phyloP scores from a whole-genome alignment of 1,140 invertebrate species.

The Augochlora pura region DNA sequence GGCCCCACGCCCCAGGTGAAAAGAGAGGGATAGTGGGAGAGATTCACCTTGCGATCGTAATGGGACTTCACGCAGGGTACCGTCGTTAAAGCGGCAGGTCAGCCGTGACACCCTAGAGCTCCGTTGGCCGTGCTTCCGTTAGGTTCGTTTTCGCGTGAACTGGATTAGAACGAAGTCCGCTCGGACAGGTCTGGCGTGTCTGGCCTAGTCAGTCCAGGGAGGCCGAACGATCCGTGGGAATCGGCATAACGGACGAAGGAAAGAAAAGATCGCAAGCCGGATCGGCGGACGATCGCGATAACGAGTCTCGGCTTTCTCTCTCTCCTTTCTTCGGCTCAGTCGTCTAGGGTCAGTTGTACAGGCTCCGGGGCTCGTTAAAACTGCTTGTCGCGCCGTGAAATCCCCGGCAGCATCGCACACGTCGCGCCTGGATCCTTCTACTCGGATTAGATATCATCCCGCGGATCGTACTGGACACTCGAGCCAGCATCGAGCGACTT shows the following conservation, averaged over 20 bases:
- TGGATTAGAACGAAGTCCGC: slow-evolving; percentile 74
- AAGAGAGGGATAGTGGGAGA: not conserved
- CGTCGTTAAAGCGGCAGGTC: slow-evolving; percentile 72
- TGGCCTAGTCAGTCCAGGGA: not conserved
- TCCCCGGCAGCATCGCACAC: not conserved
- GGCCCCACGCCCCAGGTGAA: too few species aligned
- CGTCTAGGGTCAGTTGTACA: not conserved
- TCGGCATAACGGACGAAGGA: slow-evolving; percentile 52
- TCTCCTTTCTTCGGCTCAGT: not conserved
- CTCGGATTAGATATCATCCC: not conserved
- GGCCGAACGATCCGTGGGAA: slow-evolving; percentile 66
- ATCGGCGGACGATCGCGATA: slow-evolving; percentile 21
- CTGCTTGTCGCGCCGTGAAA: slow-evolving; percentile 39
- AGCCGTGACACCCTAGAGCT: slow-evolving; percentile 69
- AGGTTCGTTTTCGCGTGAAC: slow-evolving; percentile 75
- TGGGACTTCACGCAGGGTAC: slow-evolving; percentile 40
- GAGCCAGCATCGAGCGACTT: not conserved
- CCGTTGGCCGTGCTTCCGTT: slow-evolving; percentile 71
- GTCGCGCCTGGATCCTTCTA: not conserved
- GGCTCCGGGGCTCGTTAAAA: slow-evolving; percentile 38
- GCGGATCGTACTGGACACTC: slow-evolving; percentile 4
- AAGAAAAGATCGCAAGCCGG: slow-evolving; percentile 5
- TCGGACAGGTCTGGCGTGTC: slow-evolving; percentile 8
- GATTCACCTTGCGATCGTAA: slow-evolving; percentile 55
- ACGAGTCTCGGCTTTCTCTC: not conserved